These are phyloP conservation scores for Hydrolagus affinis DNA, from an alignment of 2,113 vertebrate species.

Conservation along the genomic window DNA sequence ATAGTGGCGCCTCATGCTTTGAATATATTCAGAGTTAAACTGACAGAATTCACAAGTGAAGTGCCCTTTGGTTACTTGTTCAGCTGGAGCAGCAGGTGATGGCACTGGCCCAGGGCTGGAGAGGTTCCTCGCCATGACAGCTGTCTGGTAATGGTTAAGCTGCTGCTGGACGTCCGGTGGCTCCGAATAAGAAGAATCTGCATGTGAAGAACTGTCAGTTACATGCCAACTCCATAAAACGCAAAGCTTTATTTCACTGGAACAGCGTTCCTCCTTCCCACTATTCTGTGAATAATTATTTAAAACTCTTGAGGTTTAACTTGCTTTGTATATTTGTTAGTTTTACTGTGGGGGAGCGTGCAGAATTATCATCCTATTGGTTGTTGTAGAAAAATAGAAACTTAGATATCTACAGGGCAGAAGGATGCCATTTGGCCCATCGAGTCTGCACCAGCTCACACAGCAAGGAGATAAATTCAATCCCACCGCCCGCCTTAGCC, in stretches of 20 bases:
- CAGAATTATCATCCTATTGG: too few species aligned
- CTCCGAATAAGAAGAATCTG: constrained; percentile 79
- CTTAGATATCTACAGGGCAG: too few species aligned
- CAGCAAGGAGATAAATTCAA: too few species aligned
- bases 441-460: too few species aligned
- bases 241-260: neutral
- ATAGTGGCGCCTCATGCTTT: constrained; percentile 95
- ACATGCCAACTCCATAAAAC: neutral
- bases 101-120: constrained; percentile 63
- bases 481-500: too few species aligned
- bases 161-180: constrained; percentile 87
- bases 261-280: too few species aligned
- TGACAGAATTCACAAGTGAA: constrained; percentile 97
- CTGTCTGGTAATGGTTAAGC: constrained; percentile 85
- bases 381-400: too few species aligned
- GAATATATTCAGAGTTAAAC: constrained; percentile 96
- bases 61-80: constrained; percentile 61
- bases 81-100: constrained; percentile 46
- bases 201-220: neutral
- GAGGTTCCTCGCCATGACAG: constrained; percentile 72
- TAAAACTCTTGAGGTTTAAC: neutral
- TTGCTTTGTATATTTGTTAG: too few species aligned
- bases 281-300: neutral
- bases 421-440: too few species aligned
- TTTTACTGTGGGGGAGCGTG: too few species aligned